phyloP scores from a whole-genome alignment of 2,797 vertebrate genomes.

The Varecia variegata region DNA sequence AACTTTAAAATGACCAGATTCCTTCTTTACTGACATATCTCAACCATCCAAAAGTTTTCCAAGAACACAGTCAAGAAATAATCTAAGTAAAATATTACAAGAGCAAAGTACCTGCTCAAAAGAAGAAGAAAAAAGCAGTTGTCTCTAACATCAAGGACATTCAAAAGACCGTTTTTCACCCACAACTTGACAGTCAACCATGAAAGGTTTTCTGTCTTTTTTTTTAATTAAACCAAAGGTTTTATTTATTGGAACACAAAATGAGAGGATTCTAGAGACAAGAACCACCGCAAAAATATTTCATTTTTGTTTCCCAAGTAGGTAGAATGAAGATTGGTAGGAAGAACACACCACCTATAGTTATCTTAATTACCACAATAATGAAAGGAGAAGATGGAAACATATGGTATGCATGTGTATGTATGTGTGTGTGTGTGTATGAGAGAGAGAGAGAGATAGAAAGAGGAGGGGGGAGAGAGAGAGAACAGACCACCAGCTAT shows the following conservation, averaged over 20 bases:
- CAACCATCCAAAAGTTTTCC: neutral
- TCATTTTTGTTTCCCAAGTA: neutral
- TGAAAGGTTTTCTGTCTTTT: neutral
- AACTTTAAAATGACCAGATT: slow-evolving; percentile 3
- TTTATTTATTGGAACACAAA: neutral
- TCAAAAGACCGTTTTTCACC: neutral
- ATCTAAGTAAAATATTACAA: slow-evolving; percentile 12
- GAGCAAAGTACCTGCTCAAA: neutral
- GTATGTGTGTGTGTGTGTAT: neutral
- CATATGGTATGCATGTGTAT: neutral
- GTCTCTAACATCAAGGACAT: neutral
- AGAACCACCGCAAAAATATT: neutral
- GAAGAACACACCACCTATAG: neutral
- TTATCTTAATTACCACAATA: neutral
- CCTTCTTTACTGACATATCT: neutral
- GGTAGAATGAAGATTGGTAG: neutral
- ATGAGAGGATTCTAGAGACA: neutral
- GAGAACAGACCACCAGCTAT: neutral
- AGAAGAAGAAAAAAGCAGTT: neutral
- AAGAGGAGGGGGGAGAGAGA: neutral
- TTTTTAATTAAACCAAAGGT: neutral
- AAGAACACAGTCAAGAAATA: neutral
- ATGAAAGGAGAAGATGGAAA: neutral
- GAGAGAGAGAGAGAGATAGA: neutral
- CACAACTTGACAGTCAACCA: neutral